phyloP scores from a whole-genome alignment of 2,113 vertebrate species.

The Rutilus rutilus region DNA sequence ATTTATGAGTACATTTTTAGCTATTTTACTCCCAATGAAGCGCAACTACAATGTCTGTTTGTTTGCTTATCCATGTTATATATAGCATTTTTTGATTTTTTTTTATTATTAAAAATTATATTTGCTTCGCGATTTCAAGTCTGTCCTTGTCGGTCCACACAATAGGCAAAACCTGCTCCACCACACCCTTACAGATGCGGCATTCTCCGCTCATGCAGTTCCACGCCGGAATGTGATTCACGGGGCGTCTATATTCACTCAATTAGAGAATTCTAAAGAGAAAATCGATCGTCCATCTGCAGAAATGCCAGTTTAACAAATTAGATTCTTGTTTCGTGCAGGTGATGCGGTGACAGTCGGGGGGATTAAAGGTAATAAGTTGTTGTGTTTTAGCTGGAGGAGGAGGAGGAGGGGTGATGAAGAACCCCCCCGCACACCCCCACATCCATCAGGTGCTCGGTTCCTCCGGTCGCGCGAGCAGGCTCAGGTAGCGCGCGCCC shows the following conservation, averaged over 20 bases:
- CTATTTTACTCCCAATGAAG: not conserved
- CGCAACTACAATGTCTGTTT: not conserved
- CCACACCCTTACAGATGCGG: not conserved
- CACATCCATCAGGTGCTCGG: conserved; percentile 53
- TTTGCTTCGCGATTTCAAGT: not conserved
- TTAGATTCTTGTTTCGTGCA: conserved; percentile 95
- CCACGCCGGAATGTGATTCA: conserved; percentile 79
- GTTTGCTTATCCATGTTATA: not conserved
- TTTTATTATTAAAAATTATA: not conserved
- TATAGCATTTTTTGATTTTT: not conserved
- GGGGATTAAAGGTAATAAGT: conserved; percentile 92
- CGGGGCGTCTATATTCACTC: conserved; percentile 88
- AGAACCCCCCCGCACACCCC: not conserved
- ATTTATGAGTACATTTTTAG: not conserved
- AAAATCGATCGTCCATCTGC: conserved; percentile 98
- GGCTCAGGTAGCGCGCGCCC: conserved; percentile 61
- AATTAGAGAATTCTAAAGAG: conserved; percentile 96
- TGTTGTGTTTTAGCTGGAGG: conserved; percentile 83
- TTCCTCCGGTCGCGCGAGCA: conserved; percentile 50
- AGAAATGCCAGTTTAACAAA: conserved; percentile 95
- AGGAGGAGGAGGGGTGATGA: conserved; percentile 40
- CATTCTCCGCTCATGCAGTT: conserved; percentile 46
- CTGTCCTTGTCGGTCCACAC: not conserved
- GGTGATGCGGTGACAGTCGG: conserved; percentile 93
- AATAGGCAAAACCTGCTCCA: not conserved